Evolutionary conservation across 2,888 invertebrate genomes (phyloP), one percentile per base, ranked within the genome.

Genomic region (Epistrophella euchroma): DNA sequence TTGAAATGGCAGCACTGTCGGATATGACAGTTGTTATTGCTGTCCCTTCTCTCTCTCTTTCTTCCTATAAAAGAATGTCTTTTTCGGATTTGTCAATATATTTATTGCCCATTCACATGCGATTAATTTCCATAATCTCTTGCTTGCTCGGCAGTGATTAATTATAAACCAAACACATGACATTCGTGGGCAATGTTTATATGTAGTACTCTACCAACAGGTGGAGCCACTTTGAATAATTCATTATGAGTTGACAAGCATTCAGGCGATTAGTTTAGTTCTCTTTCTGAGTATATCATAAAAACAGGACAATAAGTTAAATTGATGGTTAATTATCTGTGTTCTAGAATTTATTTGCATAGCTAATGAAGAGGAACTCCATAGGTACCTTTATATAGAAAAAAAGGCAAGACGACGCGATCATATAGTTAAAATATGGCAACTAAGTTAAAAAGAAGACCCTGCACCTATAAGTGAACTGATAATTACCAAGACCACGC

Each of bases 111-210:
- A 85, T 77, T 72, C 58, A 4, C 81, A 80, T 81, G 85, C 85
- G 50, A 85, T 85, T 77, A 85, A 73, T 85, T 85, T 85, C 66
- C 85, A 80, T 80, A 85, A 80, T 80, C 81, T 85, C 68, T 25
- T 62, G 60, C 68, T 25, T 62, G 60, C 68, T 55, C 60, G 43
- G 40, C 17, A 68, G 80, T 73, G 43, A 85, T 85, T 77, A 81
- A 80, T 85, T 76, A n/a, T n/a, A 85, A 85, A 64, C 19, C 68
- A 28, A 43, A 22, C 45, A 35, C 45, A 40, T 37, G 68, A 52
- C 15, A 25, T 19, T 32, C 50, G 11, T 40, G 68, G 11, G 6
- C 45, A 52, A 19, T 43, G 43, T 70, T 40, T 45, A 55, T n/a
- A n/a, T 52, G 60, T 37, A 55, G 47, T 52, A 66, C 76, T 32